phyloP scores from a whole-genome alignment of 2,113 vertebrate species.

The human region DNA sequence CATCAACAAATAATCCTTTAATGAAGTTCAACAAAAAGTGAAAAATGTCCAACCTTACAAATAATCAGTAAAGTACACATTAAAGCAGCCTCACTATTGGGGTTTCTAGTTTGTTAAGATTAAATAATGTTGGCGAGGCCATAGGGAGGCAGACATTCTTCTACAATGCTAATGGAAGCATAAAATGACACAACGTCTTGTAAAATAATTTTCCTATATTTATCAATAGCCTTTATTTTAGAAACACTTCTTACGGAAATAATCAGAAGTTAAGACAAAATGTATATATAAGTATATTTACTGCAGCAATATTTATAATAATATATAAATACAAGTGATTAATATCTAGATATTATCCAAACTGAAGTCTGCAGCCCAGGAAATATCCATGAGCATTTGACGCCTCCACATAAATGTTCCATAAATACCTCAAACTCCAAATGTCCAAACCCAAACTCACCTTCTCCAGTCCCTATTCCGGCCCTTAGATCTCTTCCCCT shows the following conservation, averaged over 20 bases:
- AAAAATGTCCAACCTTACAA: not conserved
- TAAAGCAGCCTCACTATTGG: not conserved
- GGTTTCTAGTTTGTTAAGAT: not conserved
- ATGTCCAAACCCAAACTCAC: not conserved
- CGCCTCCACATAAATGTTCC: not conserved
- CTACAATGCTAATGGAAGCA: not conserved
- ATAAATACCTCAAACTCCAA: not conserved
- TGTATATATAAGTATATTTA: not conserved
- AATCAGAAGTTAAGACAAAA: not conserved
- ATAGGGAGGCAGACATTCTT: not conserved
- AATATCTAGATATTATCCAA: not conserved
- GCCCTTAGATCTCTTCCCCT: not conserved
- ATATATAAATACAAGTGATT: not conserved
- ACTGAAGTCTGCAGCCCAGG: not conserved
- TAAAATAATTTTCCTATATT: not conserved
- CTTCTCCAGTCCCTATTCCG: not conserved
- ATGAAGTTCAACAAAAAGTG: not conserved
- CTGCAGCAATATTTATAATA: not conserved
- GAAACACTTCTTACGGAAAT: not conserved
- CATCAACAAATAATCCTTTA: not conserved
- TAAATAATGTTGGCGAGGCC: not conserved
- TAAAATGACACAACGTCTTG: not conserved
- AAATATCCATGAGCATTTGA: not conserved
- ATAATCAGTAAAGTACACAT: too few relatives aligned
- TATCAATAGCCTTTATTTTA: not conserved